Evolutionary conservation across 2,888 invertebrate species (phyloP).

Genomic region (Globia sparganii): DNA sequence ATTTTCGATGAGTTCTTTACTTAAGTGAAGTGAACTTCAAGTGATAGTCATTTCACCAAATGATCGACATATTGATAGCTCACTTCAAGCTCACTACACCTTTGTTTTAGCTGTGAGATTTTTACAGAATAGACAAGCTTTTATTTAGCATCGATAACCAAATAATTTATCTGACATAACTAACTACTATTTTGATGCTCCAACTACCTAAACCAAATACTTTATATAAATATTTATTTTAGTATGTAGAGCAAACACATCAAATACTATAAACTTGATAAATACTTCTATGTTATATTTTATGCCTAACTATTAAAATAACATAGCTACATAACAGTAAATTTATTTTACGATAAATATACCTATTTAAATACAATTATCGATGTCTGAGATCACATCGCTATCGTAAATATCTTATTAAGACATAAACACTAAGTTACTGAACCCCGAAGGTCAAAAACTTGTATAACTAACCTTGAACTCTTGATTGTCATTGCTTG

Average conservation of each 20-base stretch:
- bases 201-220: background rate
- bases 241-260: background rate
- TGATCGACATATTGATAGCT: no score
- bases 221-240: background rate
- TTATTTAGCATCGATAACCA: no score
- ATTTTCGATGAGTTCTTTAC: background rate
- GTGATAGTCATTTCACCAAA: no score
- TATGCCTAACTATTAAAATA: slow-evolving; percentile 8
- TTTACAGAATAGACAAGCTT: no score
- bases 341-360: slow-evolving; percentile 56
- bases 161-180: background rate
- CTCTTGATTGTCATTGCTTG: slow-evolving; percentile 17
- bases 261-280: background rate
- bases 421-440: slow-evolving; percentile 73
- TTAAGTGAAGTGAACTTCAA: no score
- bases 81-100: no score
- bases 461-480: slow-evolving; percentile 36
- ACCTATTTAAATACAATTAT: slow-evolving; percentile 71
- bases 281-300: background rate
- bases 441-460: background rate
- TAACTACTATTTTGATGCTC: background rate
- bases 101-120: no score
- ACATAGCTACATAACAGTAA: slow-evolving; percentile 16
- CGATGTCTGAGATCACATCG: slow-evolving; percentile 63
- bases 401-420: slow-evolving; percentile 80